Evolutionary conservation across 92 coral and sea anemone genomes (phyloP).

Genomic region (Muricea muricata): DNA sequence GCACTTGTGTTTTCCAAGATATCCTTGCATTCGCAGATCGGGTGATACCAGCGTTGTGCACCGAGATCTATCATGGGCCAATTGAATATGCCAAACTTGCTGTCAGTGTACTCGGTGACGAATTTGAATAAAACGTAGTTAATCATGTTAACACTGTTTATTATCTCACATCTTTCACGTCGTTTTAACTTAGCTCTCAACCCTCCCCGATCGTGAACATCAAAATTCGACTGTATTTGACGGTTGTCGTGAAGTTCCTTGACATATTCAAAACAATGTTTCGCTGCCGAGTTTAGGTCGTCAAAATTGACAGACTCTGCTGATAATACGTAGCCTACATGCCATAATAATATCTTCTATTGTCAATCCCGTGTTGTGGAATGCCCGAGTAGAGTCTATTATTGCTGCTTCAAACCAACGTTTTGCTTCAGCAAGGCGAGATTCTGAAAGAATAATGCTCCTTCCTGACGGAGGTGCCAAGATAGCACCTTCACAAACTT

Average conservation of each 20-base stretch:
- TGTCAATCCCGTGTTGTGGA: neutral
- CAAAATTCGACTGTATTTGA: neutral
- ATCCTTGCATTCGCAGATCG: neutral
- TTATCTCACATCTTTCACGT: neutral
- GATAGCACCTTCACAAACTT: neutral
- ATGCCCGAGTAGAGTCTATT: neutral
- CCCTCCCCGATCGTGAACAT: neutral
- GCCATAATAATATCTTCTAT: neutral
- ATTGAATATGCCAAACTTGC: neutral
- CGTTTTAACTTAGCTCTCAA: neutral
- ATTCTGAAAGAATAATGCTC: neutral
- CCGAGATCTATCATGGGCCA: constrained; percentile 2
- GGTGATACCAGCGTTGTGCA: neutral
- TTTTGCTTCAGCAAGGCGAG: neutral
- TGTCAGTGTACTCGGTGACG: neutral
- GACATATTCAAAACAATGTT: neutral
- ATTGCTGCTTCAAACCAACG: neutral
- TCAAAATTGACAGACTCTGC: neutral
- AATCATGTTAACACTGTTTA: neutral
- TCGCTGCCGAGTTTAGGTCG: neutral
- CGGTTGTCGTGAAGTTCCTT: neutral
- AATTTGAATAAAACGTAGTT: neutral
- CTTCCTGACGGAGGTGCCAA: neutral
- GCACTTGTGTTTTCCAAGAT: neutral
- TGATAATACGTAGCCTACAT: neutral